Evolutionary conservation across 2,797 vertebrate genomes (phyloP), one percentile per base, ranked within the genome.

Genomic region (Ptychadena robeensis): DNA sequence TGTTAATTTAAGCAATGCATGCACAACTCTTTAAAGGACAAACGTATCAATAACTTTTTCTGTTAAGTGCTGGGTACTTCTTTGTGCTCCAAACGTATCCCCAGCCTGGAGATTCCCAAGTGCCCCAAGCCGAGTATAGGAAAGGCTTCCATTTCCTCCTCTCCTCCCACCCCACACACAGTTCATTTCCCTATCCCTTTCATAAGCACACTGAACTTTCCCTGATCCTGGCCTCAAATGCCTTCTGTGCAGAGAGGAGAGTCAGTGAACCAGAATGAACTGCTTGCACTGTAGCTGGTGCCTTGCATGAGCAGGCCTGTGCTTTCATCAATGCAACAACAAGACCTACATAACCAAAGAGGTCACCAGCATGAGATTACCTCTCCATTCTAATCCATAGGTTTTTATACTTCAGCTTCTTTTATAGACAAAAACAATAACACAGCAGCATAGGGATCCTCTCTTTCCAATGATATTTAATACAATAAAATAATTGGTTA

Each of bases 211-310:
- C 84, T 86, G 82, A 86, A 38, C 81, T 84, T 68, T 48, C 85
- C 86, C 85, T 75, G 65, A 88, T 85, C 67, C 65, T 82, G 73
- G 69, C 76, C 81, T 83, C 80, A 86, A 88, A 81, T 81, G 44
- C 85, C 61, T 79, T 87, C 83, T 79, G 22, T 32, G 70, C 78
- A 85, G 72, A 85, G 61, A 71, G 25, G 48, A 27, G 27, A 85
- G 66, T 57, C 57, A 59, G 71, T 85, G 82, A 85, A 85, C 82
- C 71, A 80, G 71, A 85, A 75, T 84, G 82, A 85, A 75, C 71
- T 15, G 44, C 67, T 35, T 64, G 83, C 64, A 64, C n/a, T 76
- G 66, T 28, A 72, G 31, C 28, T 44, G 66, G 67, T 74, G 65
- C 71, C 31, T 27, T 28, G 32, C n/a, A 35, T 14, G n/a, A 59